Evolutionary conservation across 1,140 invertebrate genomes (phyloP).

Genomic region (Drosophila pachea): DNA sequence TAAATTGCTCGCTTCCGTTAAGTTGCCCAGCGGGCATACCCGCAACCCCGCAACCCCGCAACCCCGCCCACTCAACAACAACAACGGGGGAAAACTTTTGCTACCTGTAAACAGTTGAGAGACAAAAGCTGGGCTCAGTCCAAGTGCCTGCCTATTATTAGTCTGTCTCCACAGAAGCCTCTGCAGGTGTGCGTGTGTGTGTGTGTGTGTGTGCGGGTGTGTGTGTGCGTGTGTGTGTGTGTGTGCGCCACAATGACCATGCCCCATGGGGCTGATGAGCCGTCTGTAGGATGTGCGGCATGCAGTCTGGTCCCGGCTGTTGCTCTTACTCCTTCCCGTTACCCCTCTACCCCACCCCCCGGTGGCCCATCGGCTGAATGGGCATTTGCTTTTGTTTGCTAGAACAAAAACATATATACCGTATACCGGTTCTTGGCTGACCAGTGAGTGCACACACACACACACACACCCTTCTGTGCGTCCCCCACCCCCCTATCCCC

Average conservation of each 20-base stretch:
- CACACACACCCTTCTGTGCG: not conserved
- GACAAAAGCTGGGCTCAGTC: constrained; percentile 56
- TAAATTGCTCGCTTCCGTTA: constrained; percentile 75
- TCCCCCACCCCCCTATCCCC: not conserved
- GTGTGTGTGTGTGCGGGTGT: constrained; percentile 31
- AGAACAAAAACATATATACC: constrained; percentile 51
- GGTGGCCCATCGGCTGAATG: constrained; percentile 29
- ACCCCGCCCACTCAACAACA: constrained; percentile 11
- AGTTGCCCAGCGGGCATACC: constrained; percentile 56
- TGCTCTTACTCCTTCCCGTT: not conserved
- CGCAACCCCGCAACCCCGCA: constrained; percentile 1
- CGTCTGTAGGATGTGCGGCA: constrained; percentile 16
- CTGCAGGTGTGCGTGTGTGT: not conserved
- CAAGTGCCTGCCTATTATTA: constrained; percentile 61
- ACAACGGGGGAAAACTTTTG: constrained; percentile 36
- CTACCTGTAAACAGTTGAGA: constrained; percentile 56
- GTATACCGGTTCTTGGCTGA: constrained; percentile 23
- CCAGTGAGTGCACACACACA: constrained; percentile 4
- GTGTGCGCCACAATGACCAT: constrained; percentile 62
- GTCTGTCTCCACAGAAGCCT: constrained; percentile 30
- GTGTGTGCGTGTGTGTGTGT: constrained; percentile 34
- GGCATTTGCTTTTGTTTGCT: constrained; percentile 71
- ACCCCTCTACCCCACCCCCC: not conserved
- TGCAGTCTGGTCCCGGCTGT: constrained; percentile 23
- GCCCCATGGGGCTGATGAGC: constrained; percentile 47